A percentile compares a stretch with the other conserved stretches of the same genome.
These are phyloP conservation scores for Lagria hirta DNA, from an alignment of 2,888 invertebrate genomes.

Conservation along the genomic window DNA sequence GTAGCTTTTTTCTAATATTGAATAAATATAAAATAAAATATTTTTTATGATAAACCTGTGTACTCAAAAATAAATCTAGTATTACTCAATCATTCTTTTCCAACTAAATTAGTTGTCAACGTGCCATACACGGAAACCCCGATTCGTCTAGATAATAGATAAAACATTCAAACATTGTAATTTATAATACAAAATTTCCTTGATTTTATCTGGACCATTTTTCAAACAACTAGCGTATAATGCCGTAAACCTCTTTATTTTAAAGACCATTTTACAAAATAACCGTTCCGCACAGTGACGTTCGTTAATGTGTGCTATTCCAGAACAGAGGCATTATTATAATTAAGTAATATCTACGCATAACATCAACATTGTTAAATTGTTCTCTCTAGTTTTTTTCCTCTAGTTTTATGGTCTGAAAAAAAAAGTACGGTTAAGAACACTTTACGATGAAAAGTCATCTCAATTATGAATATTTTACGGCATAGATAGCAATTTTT, in stretches of 20 bases:
- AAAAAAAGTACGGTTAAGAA: no score
- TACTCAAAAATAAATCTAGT: no score
- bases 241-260: constrained; percentile 32
- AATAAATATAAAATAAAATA: no score
- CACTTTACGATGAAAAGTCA: no score
- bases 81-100: no score
- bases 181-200: constrained; percentile 40
- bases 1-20: no score
- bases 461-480: no score
- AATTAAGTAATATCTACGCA: constrained; percentile 44
- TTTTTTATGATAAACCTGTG: no score
- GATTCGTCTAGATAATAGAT: constrained; percentile 37
- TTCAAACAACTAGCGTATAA: constrained; percentile 32
- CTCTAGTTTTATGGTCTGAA: constrained; percentile 25
- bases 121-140: constrained; percentile 38
- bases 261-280: constrained; percentile 31
- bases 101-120: constrained; percentile 36
- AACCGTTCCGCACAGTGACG: constrained; percentile 42
- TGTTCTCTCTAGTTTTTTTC: constrained; percentile 37
- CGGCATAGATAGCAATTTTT: no score
- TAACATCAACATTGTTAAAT: constrained; percentile 44
- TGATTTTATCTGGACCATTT: constrained; percentile 37
- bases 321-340: constrained; percentile 42
- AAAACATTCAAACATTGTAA: constrained; percentile 41
- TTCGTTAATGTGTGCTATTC: constrained; percentile 42